Percentiles rank a stretch among this genome's conserved stretches.
Conservation (phyloP, 2,888 invertebrate species). For the Gerris lacustris region DNA sequence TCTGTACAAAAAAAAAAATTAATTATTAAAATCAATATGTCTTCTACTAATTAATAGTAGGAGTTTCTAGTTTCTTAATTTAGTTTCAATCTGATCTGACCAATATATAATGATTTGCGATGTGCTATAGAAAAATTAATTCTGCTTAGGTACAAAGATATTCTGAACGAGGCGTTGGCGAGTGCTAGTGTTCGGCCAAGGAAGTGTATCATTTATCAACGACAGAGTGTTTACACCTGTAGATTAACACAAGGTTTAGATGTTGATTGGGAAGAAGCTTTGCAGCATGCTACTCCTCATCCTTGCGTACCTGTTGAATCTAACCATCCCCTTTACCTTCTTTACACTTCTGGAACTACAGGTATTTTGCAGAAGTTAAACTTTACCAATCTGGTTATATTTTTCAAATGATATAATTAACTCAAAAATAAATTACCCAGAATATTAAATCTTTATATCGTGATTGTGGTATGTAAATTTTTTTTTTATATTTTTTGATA, state of each 20-base stretch:
- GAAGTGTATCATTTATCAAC: slow-evolving; percentile 72
- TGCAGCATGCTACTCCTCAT: slow-evolving; percentile 51
- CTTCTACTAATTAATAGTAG: no score
- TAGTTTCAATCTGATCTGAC: no score
- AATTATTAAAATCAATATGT: no score
- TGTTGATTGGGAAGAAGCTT: slow-evolving; percentile 62
- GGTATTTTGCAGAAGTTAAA: slow-evolving; percentile 39
- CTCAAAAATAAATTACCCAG: background rate
- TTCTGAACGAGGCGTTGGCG: slow-evolving; percentile 67
- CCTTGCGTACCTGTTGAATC: slow-evolving; percentile 77
- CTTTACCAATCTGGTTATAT: background rate
- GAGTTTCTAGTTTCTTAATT: no score
- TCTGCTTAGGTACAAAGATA: slow-evolving; percentile 52
- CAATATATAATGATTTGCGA: no score
- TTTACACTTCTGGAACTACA: slow-evolving; percentile 85
- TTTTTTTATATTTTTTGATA: no score
- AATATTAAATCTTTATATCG: no score
- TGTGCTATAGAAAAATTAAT: no score
- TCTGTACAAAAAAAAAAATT: no score
- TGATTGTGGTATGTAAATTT: no score
- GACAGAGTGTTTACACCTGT: slow-evolving; percentile 53
- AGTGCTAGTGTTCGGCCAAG: slow-evolving; percentile 56
- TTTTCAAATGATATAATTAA: background rate
- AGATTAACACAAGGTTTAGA: slow-evolving; percentile 54
- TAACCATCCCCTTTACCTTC: slow-evolving; percentile 77